phyloP scores from a whole-genome alignment of 2,113 vertebrate genomes.

The Dermatemys mawii region DNA sequence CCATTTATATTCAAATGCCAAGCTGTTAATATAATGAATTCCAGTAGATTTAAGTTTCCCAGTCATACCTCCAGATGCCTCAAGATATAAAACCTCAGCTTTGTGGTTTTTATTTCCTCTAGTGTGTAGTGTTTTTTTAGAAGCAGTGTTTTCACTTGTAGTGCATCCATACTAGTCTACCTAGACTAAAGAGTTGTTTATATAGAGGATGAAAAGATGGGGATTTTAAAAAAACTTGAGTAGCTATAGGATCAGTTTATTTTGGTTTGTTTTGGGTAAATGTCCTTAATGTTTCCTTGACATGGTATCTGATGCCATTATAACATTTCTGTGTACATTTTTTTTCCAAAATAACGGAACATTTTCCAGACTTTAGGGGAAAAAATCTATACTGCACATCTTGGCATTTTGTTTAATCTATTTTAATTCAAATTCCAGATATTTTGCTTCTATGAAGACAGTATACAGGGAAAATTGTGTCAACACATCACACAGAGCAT shows the following conservation, averaged over 20 bases:
- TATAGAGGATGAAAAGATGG: not conserved
- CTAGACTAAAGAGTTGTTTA: not conserved
- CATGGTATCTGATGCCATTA: not conserved
- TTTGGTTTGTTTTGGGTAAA: constrained; percentile 19
- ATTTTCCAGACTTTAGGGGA: constrained; percentile 1
- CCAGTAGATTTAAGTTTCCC: constrained; percentile 2
- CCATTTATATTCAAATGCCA: not conserved
- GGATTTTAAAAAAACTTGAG: not conserved
- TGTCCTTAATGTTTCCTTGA: not conserved
- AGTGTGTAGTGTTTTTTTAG: not conserved
- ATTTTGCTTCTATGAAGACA: constrained; percentile 51
- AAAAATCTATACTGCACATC: constrained; percentile 35
- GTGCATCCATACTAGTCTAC: not conserved
- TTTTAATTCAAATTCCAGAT: constrained; percentile 71
- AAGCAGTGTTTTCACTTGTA: not conserved
- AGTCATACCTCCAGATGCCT: not conserved
- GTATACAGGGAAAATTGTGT: constrained; percentile 58
- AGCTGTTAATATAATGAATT: constrained; percentile 4
- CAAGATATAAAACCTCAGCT: too few relatives aligned
- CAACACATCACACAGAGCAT: constrained; percentile 61
- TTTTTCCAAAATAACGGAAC: constrained; percentile 4
- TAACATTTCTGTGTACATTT: not conserved
- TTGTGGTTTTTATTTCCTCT: too few relatives aligned
- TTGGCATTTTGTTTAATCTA: constrained; percentile 55
- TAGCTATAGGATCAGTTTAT: not conserved